Base-by-base conservation (phyloP, 2,888 invertebrate species). In the Physocephala rufipes region DNA sequence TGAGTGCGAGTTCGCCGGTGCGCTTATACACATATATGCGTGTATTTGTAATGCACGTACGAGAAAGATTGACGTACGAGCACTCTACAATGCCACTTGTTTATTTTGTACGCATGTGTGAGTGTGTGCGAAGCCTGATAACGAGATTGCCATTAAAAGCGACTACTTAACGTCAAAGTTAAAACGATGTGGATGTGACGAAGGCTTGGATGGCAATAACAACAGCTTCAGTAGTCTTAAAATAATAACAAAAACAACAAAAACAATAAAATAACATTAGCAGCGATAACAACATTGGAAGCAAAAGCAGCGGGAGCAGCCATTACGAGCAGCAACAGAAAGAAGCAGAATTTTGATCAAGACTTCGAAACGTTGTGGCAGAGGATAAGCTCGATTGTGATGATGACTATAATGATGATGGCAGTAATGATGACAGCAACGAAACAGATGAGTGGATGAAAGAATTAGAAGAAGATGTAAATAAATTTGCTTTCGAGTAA, bases 401-500 rank as follows among this genome's bases (percentile, higher is more conserved):
- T 16, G 66, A 55, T 53, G 45, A 47, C 24, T 36, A n/a, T 62
- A 19, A 45, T 63, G 63, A 19, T 16, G 63, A 24, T 43, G 58
- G 5, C 36, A 58, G 12, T 58, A 28, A 24, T 26, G 19, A 19
- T 12, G 51, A n/a, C 51, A 26, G 19, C 51, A 24, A 53, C 53
- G 58, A 67, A 3, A 51, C 19, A 45, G 63, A 53, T n/a, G 36
- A 53, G 24, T 7, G 28, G 15, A 7, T 63, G 47, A 45, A 43
- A 21, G 43, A 67, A 62, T n/a, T n/a, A n/a, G n/a, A n/a, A n/a
- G 43, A 62, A 62, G 61, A 72, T 65, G 67, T 74, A 71, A 71
- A 73, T 73, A 74, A 74, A 74, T 71, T 67, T 73, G 70, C 70
- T 59, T 65, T 73, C 70, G 71, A 71, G 67, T 64, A 74, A 73